Percentiles rank a stretch among this genome's conserved stretches.
These are phyloP conservation scores for Drosophila arawakana DNA, from an alignment of 1,140 invertebrate species.

Conservation along the genomic window DNA sequence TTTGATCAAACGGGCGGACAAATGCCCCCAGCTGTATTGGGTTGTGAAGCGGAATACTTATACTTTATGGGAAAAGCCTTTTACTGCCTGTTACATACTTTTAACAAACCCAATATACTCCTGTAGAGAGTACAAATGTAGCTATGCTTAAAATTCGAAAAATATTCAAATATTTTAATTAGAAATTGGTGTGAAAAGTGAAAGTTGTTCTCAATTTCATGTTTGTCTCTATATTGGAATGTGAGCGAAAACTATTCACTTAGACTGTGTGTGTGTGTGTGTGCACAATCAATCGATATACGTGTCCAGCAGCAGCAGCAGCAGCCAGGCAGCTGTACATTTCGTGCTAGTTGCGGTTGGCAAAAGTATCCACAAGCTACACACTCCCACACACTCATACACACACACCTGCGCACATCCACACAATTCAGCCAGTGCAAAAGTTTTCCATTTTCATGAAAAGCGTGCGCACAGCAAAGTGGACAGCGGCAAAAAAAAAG, in stretches of 20 bases:
- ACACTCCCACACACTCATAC: slow-evolving; percentile 21
- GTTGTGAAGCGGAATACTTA: too few relatives aligned
- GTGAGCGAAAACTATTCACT: slow-evolving; percentile 13
- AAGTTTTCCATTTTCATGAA: slow-evolving; percentile 40
- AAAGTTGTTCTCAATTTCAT: not conserved
- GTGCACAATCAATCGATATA: slow-evolving; percentile 61
- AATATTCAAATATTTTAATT: not conserved
- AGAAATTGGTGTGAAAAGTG: not conserved
- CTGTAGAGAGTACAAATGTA: not conserved
- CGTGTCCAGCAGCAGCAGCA: slow-evolving; percentile 69
- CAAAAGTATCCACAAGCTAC: slow-evolving; percentile 73
- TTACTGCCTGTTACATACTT: too few relatives aligned
- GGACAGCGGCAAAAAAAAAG: not conserved
- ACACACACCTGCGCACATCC: slow-evolving; percentile 35
- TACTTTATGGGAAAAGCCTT: too few relatives aligned
- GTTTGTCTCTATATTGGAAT: not conserved
- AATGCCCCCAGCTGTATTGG: too few relatives aligned
- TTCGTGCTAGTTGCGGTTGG: slow-evolving; percentile 53
- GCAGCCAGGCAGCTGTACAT: slow-evolving; percentile 53
- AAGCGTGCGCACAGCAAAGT: slow-evolving; percentile 48
- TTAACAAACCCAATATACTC: too few relatives aligned
- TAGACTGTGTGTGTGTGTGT: slow-evolving; percentile 31
- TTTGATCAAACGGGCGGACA: too few relatives aligned
- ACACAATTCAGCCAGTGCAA: slow-evolving; percentile 47
- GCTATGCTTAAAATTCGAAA: too few relatives aligned